A percentile compares a stretch with the other conserved stretches of the same genome.
phyloP scores from a whole-genome alignment of 2,888 invertebrate genomes.

The Epirrhoe alternata region DNA sequence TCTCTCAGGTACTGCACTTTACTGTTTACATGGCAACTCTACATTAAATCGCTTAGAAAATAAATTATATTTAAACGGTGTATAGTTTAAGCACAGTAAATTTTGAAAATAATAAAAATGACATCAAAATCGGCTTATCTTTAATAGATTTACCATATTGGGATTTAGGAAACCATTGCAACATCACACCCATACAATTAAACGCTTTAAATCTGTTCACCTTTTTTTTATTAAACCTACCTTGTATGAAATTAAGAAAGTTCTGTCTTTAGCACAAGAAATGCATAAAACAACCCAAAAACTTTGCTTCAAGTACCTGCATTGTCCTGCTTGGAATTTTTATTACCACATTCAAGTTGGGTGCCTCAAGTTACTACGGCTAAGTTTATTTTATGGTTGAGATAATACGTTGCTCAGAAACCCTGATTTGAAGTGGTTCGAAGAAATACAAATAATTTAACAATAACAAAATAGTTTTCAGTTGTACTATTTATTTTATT shows the following conservation, averaged over 20 bases:
- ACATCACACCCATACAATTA: too few species aligned
- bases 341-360: conserved; percentile 8
- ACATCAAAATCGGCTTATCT: too few species aligned
- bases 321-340: conserved; percentile 4
- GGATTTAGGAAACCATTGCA: too few species aligned
- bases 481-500: background rate
- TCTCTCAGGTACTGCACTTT: too few species aligned
- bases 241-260: background rate
- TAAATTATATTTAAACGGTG: too few species aligned
- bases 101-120: too few species aligned
- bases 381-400: conserved; percentile 2
- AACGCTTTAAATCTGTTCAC: too few species aligned
- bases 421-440: background rate
- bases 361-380: conserved; percentile 1
- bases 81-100: too few species aligned
- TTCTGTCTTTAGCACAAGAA: background rate
- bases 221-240: too few species aligned
- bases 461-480: background rate
- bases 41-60: too few species aligned
- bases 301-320: conserved; percentile 4
- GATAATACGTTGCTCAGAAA: background rate
- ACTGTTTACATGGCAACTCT: background rate
- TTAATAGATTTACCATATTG: too few species aligned
- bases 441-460: background rate
- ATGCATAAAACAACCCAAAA: background rate